Base-by-base conservation (phyloP, 2,888 invertebrate species). In the Drosophila paracracens region DNA sequence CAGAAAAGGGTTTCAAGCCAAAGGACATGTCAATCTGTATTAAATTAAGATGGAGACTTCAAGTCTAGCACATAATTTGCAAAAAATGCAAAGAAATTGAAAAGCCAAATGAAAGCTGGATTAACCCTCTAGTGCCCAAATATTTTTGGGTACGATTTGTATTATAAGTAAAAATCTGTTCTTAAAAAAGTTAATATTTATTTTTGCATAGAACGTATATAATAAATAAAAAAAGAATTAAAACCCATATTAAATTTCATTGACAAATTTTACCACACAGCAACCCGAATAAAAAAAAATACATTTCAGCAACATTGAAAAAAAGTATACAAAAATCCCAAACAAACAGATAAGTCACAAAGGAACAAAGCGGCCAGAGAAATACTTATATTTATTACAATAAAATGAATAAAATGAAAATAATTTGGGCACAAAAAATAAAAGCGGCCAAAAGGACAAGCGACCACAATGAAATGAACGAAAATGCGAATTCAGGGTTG, bases 381-480 rank as follows among this genome's bases (percentile, higher is more conserved):
- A 57, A 74, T 63, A 38, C 25, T 16, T 46, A 51, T 67, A 57
- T 54, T 46, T 54, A 54, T 33, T 25, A 50, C 56, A 64, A 67
- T 31, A 64, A 76, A 72, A 54, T 68, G 54, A 64, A 72, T 68
- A 76, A 72, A 85, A 81, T 65, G 71, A 78, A 81, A 82, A 72
- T 78, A 81, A 81, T 81, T 72, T 70, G 75, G 82, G 70, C 77
- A 64, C 71, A 77, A 73, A 62, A 60, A 57, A 58, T 61, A 60
- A 74, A 61, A 69, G 69, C 67, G 58, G 70, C 62, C 48, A 46
- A 46, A 46, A 46, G 76, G 70, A 71, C 40, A 68, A 72, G 62
- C 72, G 76, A 89, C 87, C 89, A 75, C 89, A 87, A 89, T 84
- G 84, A 84, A 84, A 79, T 86, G 82, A 82, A 86, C 75, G 78